Conservation (phyloP, 2,797 vertebrate species). For the Helicolenus hilgendorfi region DNA sequence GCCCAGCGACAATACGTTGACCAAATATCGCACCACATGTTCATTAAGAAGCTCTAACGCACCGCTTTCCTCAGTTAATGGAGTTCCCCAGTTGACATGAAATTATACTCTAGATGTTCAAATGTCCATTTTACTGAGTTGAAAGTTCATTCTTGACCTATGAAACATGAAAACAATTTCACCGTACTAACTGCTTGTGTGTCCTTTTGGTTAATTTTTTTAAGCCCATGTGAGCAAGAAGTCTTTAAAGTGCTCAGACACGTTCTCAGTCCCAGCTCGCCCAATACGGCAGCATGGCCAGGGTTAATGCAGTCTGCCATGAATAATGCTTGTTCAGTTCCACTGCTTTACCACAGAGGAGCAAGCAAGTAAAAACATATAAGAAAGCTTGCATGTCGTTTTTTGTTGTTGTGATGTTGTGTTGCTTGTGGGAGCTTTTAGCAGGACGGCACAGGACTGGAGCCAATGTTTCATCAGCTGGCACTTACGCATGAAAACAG, state of each 20-base stretch:
- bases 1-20: not conserved
- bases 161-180: not conserved
- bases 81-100: not conserved
- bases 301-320: not conserved
- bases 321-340: not conserved
- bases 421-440: constrained; percentile 6
- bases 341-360: not conserved
- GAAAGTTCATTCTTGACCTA: not conserved
- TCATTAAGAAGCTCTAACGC: not conserved
- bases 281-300: no score
- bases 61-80: not conserved
- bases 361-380: not conserved
- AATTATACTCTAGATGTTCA: not conserved
- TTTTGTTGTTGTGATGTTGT: not conserved
- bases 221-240: not conserved
- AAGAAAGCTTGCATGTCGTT: not conserved
- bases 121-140: not conserved
- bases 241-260: not conserved
- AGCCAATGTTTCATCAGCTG: not conserved
- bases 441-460: not conserved
- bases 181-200: not conserved
- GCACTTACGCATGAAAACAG: not conserved
- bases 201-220: not conserved
- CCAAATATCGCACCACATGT: not conserved
- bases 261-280: no score